phyloP scores from a whole-genome alignment of 2,113 vertebrate species.

The Bubo blakistoni region DNA sequence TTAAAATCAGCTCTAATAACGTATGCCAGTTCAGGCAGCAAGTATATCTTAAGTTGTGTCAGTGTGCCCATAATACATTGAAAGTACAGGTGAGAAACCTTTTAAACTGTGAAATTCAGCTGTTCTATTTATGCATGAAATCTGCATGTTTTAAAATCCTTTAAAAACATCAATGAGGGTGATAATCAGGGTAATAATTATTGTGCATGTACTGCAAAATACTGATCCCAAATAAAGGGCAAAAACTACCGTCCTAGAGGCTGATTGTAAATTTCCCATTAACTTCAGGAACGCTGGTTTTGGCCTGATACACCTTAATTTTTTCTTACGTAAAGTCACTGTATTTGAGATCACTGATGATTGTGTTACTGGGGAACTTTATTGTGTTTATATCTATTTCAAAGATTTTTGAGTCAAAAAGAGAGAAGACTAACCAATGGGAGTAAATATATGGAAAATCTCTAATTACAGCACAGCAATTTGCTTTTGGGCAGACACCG shows the following conservation, averaged over 20 bases:
- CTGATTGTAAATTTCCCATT: not conserved
- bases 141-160: constrained; percentile 31
- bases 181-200: constrained; percentile 31
- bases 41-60: not conserved
- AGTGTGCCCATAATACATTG: not conserved
- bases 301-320: not conserved
- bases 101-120: not conserved
- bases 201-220: constrained; percentile 13
- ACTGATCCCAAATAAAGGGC: not conserved
- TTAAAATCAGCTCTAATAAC: not conserved
- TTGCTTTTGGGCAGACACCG: constrained; percentile 48
- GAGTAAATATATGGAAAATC: constrained; percentile 21
- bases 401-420: constrained; percentile 7
- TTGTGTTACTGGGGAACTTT: not conserved
- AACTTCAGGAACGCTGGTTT: not conserved
- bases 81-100: constrained; percentile 11
- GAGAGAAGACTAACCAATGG: not conserved
- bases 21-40: not conserved
- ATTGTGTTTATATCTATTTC: not conserved
- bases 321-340: not conserved
- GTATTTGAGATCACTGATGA: not conserved
- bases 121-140: constrained; percentile 16
- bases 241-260: not conserved
- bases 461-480: constrained; percentile 25
- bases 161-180: not conserved